Conservation (phyloP, 2,113 vertebrate genomes). For the Astur gentilis region DNA sequence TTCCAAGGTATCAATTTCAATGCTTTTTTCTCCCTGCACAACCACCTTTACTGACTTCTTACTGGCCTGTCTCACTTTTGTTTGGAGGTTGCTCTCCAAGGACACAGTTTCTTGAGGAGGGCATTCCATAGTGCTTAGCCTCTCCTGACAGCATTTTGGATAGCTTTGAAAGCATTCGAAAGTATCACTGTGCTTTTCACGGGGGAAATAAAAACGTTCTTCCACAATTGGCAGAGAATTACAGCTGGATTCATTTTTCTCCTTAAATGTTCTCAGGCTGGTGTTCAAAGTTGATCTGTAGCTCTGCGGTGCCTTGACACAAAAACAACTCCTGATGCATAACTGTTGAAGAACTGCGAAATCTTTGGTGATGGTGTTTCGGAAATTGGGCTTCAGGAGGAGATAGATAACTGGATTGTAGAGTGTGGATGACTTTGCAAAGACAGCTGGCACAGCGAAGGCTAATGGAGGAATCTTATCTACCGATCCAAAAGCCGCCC, state of each 20-base stretch:
- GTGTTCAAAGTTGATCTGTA: slow-evolving; percentile 5
- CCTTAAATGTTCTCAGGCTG: not conserved
- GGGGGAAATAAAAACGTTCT: not conserved
- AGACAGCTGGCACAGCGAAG: slow-evolving; percentile 77
- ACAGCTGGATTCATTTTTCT: not conserved
- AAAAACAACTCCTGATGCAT: slow-evolving; percentile 44
- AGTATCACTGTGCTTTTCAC: not conserved
- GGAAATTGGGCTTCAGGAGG: slow-evolving; percentile 70
- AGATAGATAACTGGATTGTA: slow-evolving; percentile 76
- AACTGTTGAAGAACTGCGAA: slow-evolving; percentile 35
- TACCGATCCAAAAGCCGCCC: slow-evolving; percentile 75
- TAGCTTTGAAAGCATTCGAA: slow-evolving; percentile 44
- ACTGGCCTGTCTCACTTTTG: not conserved
- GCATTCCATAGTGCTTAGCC: not conserved
- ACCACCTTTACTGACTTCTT: slow-evolving; percentile 43
- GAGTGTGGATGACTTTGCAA: slow-evolving; percentile 79
- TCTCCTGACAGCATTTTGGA: slow-evolving; percentile 2
- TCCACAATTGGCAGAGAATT: not conserved
- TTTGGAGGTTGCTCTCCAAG: not conserved
- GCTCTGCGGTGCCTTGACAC: not conserved
- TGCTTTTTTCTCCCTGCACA: slow-evolving; percentile 27
- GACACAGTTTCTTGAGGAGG: not conserved
- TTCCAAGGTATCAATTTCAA: slow-evolving; percentile 54
- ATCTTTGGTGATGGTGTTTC: slow-evolving; percentile 59
- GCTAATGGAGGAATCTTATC: slow-evolving; percentile 73